A percentile compares a stretch with the other conserved stretches of the same genome.
phyloP scores from a whole-genome alignment of 2,113 vertebrate species.

The Corvus hawaiiensis region DNA sequence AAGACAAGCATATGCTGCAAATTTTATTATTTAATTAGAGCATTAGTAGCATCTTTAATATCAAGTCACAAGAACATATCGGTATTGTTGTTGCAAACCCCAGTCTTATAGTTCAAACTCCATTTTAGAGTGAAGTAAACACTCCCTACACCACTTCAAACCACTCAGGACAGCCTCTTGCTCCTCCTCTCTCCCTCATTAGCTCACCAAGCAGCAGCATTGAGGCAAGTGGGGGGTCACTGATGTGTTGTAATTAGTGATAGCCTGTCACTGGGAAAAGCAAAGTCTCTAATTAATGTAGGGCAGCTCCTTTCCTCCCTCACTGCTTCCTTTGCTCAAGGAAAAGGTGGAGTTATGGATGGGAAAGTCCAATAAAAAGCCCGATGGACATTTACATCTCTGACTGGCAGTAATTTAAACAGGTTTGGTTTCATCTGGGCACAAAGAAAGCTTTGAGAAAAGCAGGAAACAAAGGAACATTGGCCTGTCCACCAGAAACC shows the following conservation, averaged over 20 bases:
- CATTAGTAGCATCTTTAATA: neutral
- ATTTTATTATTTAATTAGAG: neutral
- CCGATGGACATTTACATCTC: neutral
- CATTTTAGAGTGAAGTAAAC: neutral
- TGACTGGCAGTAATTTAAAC: neutral
- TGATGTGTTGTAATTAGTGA: constrained; percentile 33
- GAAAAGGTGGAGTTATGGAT: neutral
- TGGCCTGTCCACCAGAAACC: neutral
- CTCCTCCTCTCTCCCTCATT: constrained; percentile 10
- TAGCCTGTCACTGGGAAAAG: neutral
- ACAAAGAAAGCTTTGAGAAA: neutral
- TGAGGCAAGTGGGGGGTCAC: neutral
- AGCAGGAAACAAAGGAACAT: neutral
- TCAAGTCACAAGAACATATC: neutral
- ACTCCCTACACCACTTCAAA: neutral
- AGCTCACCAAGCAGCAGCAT: constrained; percentile 33
- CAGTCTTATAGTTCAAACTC: neutral
- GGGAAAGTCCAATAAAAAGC: neutral
- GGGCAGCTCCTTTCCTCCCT: neutral
- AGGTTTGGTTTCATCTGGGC: neutral
- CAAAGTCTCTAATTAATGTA: constrained; percentile 24
- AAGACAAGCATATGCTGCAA: neutral
- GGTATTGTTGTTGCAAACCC: neutral
- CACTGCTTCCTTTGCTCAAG: neutral
- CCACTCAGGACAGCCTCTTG: neutral